These are phyloP conservation scores for Teleogryllus occipitalis DNA, from an alignment of 1,140 invertebrate species.

Conservation along the genomic window DNA sequence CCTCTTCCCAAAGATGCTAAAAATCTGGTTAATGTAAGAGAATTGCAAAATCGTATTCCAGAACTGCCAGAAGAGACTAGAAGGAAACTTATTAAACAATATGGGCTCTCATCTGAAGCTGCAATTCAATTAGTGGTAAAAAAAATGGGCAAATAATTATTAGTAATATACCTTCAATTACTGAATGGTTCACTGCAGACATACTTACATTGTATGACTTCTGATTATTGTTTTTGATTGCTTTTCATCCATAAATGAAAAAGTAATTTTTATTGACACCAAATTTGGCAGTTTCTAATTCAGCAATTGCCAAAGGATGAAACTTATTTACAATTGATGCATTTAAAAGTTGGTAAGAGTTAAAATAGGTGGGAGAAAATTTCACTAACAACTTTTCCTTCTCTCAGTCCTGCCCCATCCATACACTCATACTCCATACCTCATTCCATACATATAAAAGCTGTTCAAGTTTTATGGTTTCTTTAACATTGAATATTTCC, in stretches of 20 bases:
- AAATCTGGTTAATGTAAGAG: constrained; percentile 49
- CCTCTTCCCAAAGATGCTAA: constrained; percentile 33
- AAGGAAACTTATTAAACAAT: constrained; percentile 41
- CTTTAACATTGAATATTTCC: too few relatives aligned
- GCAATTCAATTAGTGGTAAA: constrained; percentile 55
- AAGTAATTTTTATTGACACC: too few relatives aligned
- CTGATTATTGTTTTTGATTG: neutral
- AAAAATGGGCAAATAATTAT: neutral
- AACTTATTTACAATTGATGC: too few relatives aligned
- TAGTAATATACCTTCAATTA: neutral
- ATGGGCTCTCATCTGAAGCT: constrained; percentile 48
- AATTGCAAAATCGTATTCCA: constrained; percentile 45
- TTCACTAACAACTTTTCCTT: too few relatives aligned
- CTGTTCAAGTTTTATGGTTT: too few relatives aligned
- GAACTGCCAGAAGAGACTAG: constrained; percentile 51
- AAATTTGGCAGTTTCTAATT: too few relatives aligned
- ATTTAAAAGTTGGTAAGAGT: too few relatives aligned
- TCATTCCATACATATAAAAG: too few relatives aligned
- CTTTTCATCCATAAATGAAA: neutral
- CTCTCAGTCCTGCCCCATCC: too few relatives aligned
- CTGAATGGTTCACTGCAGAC: neutral
- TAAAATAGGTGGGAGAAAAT: too few relatives aligned
- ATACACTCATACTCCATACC: too few relatives aligned
- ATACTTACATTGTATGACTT: neutral
- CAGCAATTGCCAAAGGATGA: too few relatives aligned